Evolutionary conservation across 2,888 invertebrate species (phyloP).

Genomic region (Cephus rjabovi): DNA sequence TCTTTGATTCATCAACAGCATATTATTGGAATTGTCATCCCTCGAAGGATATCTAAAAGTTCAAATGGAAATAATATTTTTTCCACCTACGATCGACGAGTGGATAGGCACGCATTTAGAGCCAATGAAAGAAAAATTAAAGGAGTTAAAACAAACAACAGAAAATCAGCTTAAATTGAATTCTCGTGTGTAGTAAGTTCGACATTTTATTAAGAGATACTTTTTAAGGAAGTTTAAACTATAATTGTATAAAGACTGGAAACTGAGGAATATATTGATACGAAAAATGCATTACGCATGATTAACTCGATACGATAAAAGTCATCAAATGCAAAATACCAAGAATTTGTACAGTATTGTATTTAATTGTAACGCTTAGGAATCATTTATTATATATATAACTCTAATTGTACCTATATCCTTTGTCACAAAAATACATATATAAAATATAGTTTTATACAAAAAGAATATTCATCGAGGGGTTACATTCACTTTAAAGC

Average conservation of each 20-base stretch:
- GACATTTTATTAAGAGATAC: constrained; percentile 20
- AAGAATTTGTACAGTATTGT: constrained; percentile 1
- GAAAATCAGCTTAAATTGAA: constrained; percentile 69
- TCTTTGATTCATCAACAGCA: constrained; percentile 56
- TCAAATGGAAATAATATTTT: constrained; percentile 70
- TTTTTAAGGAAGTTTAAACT: constrained; percentile 31
- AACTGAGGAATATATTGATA: not conserved
- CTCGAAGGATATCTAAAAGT: constrained; percentile 69
- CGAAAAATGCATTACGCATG: not conserved
- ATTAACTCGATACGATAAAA: not conserved
- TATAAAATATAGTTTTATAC: constrained; percentile 3
- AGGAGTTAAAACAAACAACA: constrained; percentile 68
- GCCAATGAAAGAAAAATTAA: constrained; percentile 69
- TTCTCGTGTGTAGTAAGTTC: constrained; percentile 51
- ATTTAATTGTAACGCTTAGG: not conserved
- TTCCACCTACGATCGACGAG: constrained; percentile 72
- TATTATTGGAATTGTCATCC: constrained; percentile 69
- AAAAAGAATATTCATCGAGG: not conserved
- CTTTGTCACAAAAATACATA: not conserved
- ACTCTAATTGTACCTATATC: not conserved
- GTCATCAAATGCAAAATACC: not conserved
- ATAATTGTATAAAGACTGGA: not conserved
- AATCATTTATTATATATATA: not conserved
- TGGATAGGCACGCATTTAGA: constrained; percentile 71
- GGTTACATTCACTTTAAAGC: too few relatives aligned